These are phyloP conservation scores for Suillia variegata DNA, from an alignment of 2,888 invertebrate species.

Conservation along the genomic window DNA sequence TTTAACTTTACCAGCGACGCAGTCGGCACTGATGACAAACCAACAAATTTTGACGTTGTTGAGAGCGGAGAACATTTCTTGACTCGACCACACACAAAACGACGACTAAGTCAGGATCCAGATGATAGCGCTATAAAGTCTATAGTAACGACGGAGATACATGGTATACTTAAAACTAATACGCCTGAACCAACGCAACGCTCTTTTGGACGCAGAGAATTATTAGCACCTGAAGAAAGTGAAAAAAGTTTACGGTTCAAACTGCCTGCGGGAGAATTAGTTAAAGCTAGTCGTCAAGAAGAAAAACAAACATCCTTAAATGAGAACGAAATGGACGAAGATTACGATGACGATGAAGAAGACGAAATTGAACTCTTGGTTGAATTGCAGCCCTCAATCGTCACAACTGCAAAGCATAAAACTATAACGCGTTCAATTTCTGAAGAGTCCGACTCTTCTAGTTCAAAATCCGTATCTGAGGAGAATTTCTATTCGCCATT, in stretches of 20 bases:
- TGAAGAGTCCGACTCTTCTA: constrained; percentile 23
- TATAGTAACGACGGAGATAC: constrained; percentile 23
- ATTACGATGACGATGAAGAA: constrained; percentile 17
- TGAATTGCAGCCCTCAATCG: not conserved
- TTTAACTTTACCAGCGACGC: constrained; percentile 29
- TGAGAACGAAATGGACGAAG: constrained; percentile 6
- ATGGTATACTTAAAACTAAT: constrained; percentile 35
- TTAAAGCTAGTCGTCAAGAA: not conserved
- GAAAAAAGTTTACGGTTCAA: constrained; percentile 31
- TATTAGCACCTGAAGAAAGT: constrained; percentile 11
- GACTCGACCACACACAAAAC: constrained; percentile 20
- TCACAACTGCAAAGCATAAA: not conserved
- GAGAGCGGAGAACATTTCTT: constrained; percentile 22
- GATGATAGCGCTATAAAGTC: not conserved
- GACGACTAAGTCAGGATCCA: constrained; percentile 11
- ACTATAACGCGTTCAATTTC: constrained; percentile 22
- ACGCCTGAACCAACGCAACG: constrained; percentile 19
- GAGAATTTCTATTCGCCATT: constrained; percentile 41
- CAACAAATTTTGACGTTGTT: not conserved
- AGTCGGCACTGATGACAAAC: not conserved
- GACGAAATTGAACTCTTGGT: constrained; percentile 11
- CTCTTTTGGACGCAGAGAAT: not conserved
- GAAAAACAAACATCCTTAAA: too few relatives aligned
- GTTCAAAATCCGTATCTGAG: constrained; percentile 23
- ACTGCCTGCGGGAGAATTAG: constrained; percentile 20